Evolutionary conservation across 2,797 vertebrate species (phyloP).

Genomic region (Melanotaenia boesemani): DNA sequence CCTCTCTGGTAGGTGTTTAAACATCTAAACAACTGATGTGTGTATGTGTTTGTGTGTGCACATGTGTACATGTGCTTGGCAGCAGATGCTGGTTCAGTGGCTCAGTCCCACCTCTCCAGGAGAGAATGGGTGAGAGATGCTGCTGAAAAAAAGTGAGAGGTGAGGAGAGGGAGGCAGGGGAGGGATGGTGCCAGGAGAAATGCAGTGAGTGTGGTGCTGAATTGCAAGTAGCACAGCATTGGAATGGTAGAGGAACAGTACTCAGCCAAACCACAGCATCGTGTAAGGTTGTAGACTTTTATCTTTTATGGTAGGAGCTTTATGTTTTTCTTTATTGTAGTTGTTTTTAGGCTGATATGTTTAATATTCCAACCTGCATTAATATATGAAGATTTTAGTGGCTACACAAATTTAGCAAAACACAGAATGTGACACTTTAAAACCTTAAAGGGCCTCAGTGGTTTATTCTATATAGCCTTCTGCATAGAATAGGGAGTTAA

Average conservation of each 20-base stretch:
- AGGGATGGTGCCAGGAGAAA: slow-evolving; percentile 46
- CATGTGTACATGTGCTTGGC: slow-evolving; percentile 16
- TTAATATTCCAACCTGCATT: slow-evolving; percentile 1
- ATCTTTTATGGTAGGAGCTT: slow-evolving; percentile 1
- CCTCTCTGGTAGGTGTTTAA: slow-evolving; percentile 62
- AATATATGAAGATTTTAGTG: not conserved
- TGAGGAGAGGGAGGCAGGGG: slow-evolving; percentile 40
- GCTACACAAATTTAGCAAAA: not conserved
- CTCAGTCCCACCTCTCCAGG: slow-evolving; percentile 72
- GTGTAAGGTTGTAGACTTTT: slow-evolving; percentile 26
- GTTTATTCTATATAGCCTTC: not conserved
- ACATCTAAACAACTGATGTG: slow-evolving; percentile 36
- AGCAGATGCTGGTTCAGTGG: slow-evolving; percentile 73
- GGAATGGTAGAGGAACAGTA: slow-evolving; percentile 55
- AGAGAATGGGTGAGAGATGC: slow-evolving; percentile 59
- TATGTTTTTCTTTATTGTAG: not conserved
- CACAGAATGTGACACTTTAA: not conserved
- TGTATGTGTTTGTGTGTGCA: not conserved
- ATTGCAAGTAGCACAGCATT: slow-evolving; percentile 70
- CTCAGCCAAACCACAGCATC: slow-evolving; percentile 43
- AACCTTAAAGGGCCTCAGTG: not conserved
- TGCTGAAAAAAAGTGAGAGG: slow-evolving; percentile 48
- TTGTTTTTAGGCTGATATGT: not conserved
- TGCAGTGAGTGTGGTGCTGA: slow-evolving; percentile 60
- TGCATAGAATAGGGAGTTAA: not conserved